Evolutionary conservation across 2,113 vertebrate species (phyloP).

Genomic region (Oceanites oceanicus): DNA sequence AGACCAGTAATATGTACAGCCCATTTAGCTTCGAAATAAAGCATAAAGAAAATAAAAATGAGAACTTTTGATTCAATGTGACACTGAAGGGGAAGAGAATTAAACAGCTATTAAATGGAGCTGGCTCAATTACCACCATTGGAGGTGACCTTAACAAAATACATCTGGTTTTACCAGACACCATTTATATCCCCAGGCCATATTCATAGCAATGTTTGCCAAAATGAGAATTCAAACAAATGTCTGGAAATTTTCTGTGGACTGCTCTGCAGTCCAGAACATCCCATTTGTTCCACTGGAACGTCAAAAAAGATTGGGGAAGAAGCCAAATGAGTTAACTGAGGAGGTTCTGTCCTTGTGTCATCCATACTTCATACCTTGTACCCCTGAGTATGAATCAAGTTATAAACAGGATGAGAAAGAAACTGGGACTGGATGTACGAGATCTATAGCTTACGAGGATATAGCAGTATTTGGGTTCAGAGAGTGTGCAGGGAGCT

Average conservation of each 20-base stretch:
- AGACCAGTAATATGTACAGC: conserved; percentile 36
- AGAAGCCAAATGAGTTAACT: neutral
- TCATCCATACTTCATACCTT: neutral
- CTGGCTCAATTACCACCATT: neutral
- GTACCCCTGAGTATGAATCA: neutral
- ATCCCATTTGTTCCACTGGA: conserved; percentile 29
- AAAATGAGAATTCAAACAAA: conserved; percentile 11
- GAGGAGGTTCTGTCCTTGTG: neutral
- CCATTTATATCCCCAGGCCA: neutral
- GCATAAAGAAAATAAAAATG: conserved; percentile 62
- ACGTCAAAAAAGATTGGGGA: neutral
- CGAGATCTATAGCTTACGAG: neutral
- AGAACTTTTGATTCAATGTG: conserved; percentile 55
- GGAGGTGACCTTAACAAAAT: conserved; percentile 45
- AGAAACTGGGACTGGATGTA: neutral
- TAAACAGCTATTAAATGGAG: conserved; percentile 22
- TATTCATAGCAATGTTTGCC: neutral
- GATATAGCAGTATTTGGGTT: neutral
- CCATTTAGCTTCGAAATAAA: conserved; percentile 62
- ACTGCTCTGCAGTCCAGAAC: neutral
- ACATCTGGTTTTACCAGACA: neutral
- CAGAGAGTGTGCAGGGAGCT: neutral
- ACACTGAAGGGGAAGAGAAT: conserved; percentile 45
- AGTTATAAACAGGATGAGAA: neutral
- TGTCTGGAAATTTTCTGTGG: neutral